phyloP scores from a whole-genome alignment of 2,888 invertebrate genomes.

The Epistrophe eligans region DNA sequence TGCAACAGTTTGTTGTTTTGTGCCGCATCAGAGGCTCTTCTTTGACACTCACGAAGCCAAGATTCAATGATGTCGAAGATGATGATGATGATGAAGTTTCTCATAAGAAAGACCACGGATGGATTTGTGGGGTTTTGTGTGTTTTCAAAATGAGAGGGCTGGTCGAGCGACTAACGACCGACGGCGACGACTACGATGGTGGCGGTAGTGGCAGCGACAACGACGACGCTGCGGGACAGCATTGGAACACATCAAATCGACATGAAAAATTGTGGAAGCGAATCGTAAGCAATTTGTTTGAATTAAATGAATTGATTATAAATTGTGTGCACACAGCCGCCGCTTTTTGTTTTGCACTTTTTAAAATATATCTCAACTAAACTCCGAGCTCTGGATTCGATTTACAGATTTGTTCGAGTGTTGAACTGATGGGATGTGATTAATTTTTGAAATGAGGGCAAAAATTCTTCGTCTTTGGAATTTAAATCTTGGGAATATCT shows the following conservation, averaged over 20 bases:
- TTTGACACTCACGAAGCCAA: slow-evolving; percentile 40
- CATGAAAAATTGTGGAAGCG: slow-evolving; percentile 70
- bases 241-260: slow-evolving; percentile 66
- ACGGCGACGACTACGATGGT: slow-evolving; percentile 30
- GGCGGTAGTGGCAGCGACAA: no score
- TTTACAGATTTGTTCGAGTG: slow-evolving; percentile 36
- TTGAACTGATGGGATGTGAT: slow-evolving; percentile 53
- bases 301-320: slow-evolving; percentile 72
- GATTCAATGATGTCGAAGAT: slow-evolving; percentile 44
- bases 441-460: slow-evolving; percentile 58
- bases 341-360: slow-evolving; percentile 39
- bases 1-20: slow-evolving; percentile 1
- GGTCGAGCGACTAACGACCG: slow-evolving; percentile 12
- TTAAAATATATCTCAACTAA: slow-evolving; percentile 11
- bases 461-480: slow-evolving; percentile 20
- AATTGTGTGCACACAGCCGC: slow-evolving; percentile 50
- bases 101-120: slow-evolving; percentile 39
- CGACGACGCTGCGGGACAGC: slow-evolving; percentile 58
- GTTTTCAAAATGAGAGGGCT: slow-evolving; percentile 31
- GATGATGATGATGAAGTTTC: slow-evolving; percentile 61
- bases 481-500: slow-evolving; percentile 62
- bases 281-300: slow-evolving; percentile 72
- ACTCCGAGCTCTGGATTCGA: slow-evolving; percentile 23
- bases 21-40: slow-evolving; percentile 20
- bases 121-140: slow-evolving; percentile 19